Evolutionary conservation across 2,797 vertebrate genomes (phyloP).

Genomic region (Urophycis tenuis): DNA sequence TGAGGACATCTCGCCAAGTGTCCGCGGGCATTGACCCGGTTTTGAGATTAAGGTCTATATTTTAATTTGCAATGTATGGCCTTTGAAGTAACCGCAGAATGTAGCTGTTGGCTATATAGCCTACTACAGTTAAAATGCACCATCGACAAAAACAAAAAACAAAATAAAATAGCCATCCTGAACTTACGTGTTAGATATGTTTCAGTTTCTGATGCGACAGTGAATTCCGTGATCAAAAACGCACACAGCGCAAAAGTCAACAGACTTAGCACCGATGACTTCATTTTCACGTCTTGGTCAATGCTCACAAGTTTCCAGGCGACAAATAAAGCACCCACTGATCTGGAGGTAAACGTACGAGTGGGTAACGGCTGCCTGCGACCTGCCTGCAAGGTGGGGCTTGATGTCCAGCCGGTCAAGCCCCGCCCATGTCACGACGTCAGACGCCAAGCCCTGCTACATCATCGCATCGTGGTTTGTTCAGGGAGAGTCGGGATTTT

Average conservation of each 20-base stretch:
- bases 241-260: neutral
- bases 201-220: neutral
- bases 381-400: too few relatives aligned
- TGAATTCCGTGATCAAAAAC: neutral
- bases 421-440: too few relatives aligned
- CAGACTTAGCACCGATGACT: neutral
- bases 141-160: neutral
- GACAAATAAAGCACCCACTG: neutral
- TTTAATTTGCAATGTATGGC: too few relatives aligned
- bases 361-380: too few relatives aligned
- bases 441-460: too few relatives aligned
- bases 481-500: too few relatives aligned
- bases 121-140: neutral
- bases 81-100: too few relatives aligned
- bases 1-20: conserved; percentile 54
- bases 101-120: too few relatives aligned
- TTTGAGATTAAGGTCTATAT: conserved; percentile 19
- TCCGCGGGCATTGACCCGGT: conserved; percentile 54
- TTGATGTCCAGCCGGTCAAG: too few relatives aligned
- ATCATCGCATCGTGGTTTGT: too few relatives aligned
- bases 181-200: neutral
- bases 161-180: neutral
- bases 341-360: neutral
- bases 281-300: neutral
- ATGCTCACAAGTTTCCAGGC: neutral